phyloP scores from a whole-genome alignment of 2,888 invertebrate species.

The Parnassius glacialis region DNA sequence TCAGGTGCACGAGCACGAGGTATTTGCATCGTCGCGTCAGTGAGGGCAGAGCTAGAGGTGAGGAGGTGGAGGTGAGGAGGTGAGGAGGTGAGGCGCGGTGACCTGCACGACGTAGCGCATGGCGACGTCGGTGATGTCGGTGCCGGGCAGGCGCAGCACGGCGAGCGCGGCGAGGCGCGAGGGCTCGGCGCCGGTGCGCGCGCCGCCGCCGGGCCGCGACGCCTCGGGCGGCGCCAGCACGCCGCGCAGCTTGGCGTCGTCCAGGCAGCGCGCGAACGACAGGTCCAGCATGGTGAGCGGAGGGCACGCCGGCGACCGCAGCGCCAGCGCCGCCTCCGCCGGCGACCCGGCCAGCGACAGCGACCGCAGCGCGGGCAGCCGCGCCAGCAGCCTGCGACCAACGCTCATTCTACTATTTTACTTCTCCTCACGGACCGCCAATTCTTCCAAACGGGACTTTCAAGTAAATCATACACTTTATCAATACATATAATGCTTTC shows the following conservation, averaged over 20 bases:
- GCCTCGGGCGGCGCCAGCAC: slow-evolving; percentile 93
- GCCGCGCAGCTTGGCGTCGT: slow-evolving; percentile 91
- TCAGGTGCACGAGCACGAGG: too few species aligned
- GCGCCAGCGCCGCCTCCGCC: slow-evolving; percentile 88
- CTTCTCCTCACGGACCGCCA: too few species aligned
- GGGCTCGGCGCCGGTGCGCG: slow-evolving; percentile 65
- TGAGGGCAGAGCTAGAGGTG: too few species aligned
- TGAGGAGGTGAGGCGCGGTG: background rate
- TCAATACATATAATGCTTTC: too few species aligned
- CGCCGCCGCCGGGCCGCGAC: slow-evolving; percentile 84
- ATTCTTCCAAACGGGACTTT: too few species aligned
- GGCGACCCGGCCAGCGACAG: slow-evolving; percentile 89
- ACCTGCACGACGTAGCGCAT: slow-evolving; percentile 80
- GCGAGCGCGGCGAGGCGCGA: slow-evolving; percentile 85
- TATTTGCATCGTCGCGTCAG: too few species aligned
- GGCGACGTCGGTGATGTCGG: slow-evolving; percentile 94
- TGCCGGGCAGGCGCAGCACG: slow-evolving; percentile 89
- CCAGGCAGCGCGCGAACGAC: slow-evolving; percentile 92
- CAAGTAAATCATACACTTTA: too few species aligned
- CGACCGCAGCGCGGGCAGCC: slow-evolving; percentile 90
- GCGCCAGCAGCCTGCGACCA: slow-evolving; percentile 83
- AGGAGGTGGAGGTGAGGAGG: too few species aligned
- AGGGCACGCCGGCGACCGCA: slow-evolving; percentile 91
- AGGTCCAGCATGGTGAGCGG: slow-evolving; percentile 89
- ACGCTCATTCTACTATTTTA: too few species aligned